Evolutionary conservation across 1,140 invertebrate species (phyloP).

Genomic region (Eulimnadia texana): DNA sequence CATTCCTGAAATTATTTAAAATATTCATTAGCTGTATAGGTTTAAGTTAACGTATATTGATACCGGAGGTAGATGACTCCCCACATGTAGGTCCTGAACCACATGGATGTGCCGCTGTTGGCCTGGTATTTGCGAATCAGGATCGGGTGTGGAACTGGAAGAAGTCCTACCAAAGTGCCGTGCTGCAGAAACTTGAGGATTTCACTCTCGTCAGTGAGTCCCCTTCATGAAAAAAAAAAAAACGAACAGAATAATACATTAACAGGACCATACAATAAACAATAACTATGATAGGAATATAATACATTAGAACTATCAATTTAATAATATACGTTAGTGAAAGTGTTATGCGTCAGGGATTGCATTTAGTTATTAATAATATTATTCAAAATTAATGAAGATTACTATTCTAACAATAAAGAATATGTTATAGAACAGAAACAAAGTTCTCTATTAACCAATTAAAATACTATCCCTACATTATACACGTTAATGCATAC

Average conservation of each 20-base stretch:
- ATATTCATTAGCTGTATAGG: too few species aligned
- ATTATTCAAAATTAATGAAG: too few species aligned
- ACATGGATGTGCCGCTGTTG: constrained; percentile 92
- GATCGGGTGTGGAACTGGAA: constrained; percentile 98
- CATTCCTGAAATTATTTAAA: constrained; percentile 52
- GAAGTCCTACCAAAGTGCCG: constrained; percentile 89
- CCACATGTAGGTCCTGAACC: constrained; percentile 99
- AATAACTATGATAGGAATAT: constrained; percentile 3
- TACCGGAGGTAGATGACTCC: constrained; percentile 94
- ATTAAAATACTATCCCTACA: too few species aligned
- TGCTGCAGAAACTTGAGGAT: constrained; percentile 98
- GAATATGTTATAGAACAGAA: too few species aligned
- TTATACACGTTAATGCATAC: too few species aligned
- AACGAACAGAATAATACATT: constrained; percentile 7
- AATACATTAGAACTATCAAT: background rate
- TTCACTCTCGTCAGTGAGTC: constrained; percentile 97
- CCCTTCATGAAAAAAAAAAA: constrained; percentile 39
- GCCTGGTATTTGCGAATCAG: constrained; percentile 97
- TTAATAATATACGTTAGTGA: too few species aligned
- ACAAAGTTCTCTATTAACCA: too few species aligned
- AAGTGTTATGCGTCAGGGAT: too few species aligned
- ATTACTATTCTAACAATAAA: too few species aligned
- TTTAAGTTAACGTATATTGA: too few species aligned
- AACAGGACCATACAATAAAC: too few species aligned
- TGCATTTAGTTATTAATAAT: too few species aligned